Evolutionary conservation across 2,888 invertebrate genomes (phyloP).

Genomic region (Nephrotoma guestfalica): DNA sequence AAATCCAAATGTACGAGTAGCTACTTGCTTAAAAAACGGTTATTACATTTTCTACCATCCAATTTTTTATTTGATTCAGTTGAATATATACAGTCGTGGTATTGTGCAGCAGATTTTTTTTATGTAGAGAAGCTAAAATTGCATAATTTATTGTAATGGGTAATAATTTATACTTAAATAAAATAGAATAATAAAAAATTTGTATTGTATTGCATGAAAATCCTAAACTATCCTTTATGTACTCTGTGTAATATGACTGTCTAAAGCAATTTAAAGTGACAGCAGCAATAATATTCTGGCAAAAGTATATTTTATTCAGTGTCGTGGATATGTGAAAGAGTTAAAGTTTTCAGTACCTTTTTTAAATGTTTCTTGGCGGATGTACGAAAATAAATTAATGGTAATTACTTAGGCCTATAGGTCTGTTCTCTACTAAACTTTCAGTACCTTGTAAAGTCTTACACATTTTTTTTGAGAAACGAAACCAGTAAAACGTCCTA

Average conservation of each 20-base stretch:
- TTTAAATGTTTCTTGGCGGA: background rate
- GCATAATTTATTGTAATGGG: conserved; percentile 4
- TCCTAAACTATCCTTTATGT: background rate
- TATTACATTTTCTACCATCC: background rate
- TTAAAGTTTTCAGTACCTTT: background rate
- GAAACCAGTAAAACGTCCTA: background rate
- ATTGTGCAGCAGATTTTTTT: background rate
- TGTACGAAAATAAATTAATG: too few relatives aligned
- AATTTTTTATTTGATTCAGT: background rate
- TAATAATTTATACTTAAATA: conserved; percentile 5
- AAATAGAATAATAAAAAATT: background rate
- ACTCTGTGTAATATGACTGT: background rate
- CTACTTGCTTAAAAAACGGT: background rate
- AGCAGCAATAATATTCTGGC: background rate
- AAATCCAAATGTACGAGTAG: background rate
- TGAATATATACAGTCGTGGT: background rate
- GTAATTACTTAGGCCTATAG: too few relatives aligned
- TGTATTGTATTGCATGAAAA: background rate
- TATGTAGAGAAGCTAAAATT: background rate
- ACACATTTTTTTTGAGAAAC: too few relatives aligned
- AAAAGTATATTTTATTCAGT: background rate
- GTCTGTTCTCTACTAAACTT: too few relatives aligned
- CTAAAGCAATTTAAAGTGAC: background rate
- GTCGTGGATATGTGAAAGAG: background rate
- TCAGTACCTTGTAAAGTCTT: too few relatives aligned